Conservation (phyloP, 2,888 invertebrate species). For the Trissolcus brochymenae region DNA sequence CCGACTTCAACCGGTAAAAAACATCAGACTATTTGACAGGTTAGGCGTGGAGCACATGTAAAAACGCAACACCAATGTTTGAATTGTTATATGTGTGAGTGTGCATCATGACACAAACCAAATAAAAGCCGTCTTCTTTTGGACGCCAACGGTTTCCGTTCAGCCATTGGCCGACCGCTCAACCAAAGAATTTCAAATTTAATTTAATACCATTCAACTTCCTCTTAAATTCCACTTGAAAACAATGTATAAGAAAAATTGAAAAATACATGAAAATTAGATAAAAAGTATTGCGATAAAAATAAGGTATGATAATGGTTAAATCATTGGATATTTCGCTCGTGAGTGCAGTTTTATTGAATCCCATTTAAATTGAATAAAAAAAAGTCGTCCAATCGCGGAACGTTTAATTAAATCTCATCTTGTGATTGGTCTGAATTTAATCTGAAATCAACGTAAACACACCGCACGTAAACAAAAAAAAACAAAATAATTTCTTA, state of each 20-base stretch:
- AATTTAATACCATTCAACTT: background rate
- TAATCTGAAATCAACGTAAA: slow-evolving; percentile 1
- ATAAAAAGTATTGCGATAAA: background rate
- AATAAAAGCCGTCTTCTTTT: slow-evolving; percentile 25
- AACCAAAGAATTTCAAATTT: slow-evolving; percentile 22
- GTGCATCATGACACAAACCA: background rate
- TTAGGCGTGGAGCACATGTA: slow-evolving; percentile 25
- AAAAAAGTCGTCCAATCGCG: slow-evolving; percentile 39
- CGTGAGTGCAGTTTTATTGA: background rate
- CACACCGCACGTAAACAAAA: background rate
- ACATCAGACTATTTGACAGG: slow-evolving; percentile 11
- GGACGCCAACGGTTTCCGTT: background rate
- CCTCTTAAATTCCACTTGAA: too few species aligned
- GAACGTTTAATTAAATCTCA: slow-evolving; percentile 40
- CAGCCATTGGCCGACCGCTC: slow-evolving; percentile 1
- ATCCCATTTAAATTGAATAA: slow-evolving; percentile 32
- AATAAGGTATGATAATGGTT: background rate
- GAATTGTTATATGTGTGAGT: background rate
- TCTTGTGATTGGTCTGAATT: slow-evolving; percentile 22
- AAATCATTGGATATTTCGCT: background rate
- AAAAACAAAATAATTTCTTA: background rate
- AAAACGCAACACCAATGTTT: slow-evolving; percentile 1
- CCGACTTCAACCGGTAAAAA: background rate
- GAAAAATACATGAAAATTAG: background rate
- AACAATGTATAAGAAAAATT: background rate